phyloP scores from a whole-genome alignment of 2,797 vertebrate species.

The Hoplostethus atlanticus region DNA sequence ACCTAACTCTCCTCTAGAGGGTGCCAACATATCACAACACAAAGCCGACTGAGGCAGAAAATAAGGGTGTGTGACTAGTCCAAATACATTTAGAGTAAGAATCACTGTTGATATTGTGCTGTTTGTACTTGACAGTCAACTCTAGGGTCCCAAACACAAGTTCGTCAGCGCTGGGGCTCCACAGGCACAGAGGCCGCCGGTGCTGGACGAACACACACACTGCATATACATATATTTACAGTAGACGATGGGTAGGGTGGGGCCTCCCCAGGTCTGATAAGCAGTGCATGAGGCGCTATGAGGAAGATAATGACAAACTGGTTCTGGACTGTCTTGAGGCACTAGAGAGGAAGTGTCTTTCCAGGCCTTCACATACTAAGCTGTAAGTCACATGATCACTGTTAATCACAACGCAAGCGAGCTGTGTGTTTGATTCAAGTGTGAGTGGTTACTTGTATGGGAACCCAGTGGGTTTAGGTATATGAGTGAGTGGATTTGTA shows the following conservation, averaged over 20 bases:
- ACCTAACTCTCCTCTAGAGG: background rate
- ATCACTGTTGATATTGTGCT: no score
- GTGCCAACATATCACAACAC: background rate
- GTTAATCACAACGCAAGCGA: no score
- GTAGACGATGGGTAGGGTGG: background rate
- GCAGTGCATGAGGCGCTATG: background rate
- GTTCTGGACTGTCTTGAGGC: background rate
- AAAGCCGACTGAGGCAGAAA: background rate
- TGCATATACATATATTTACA: no score
- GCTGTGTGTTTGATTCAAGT: no score
- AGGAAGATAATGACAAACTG: background rate
- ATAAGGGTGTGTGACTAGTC: no score
- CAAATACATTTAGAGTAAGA: no score
- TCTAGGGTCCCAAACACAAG: no score
- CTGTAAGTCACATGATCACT: no score
- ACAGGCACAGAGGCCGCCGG: background rate
- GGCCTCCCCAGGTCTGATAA: background rate
- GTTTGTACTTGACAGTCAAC: no score
- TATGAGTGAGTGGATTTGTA: background rate
- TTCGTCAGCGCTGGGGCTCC: no score
- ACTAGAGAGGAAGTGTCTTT: no score
- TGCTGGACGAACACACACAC: constrained; percentile 1
- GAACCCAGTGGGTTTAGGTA: background rate
- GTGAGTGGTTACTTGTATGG: no score
- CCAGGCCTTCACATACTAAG: background rate